A percentile compares a stretch with the other conserved stretches of the same genome.
Evolutionary conservation across 1,140 invertebrate genomes (phyloP).

Genomic region (Cecropterus lyciades): DNA sequence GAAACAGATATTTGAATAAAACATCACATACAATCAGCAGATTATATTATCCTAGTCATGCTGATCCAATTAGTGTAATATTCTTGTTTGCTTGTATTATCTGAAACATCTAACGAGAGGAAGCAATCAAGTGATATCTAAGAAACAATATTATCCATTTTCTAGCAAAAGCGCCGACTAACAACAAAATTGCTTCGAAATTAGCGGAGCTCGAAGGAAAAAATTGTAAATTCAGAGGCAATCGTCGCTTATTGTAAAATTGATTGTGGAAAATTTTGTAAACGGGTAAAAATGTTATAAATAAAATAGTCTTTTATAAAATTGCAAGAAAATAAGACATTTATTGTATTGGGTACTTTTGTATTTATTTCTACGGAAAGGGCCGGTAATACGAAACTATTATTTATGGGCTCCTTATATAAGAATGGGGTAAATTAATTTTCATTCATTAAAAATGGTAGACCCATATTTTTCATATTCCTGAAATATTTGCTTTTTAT

Average conservation of each 20-base stretch:
- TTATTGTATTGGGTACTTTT: no score
- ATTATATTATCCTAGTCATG: neutral
- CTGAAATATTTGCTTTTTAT: no score
- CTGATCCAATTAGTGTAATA: neutral
- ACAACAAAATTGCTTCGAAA: neutral
- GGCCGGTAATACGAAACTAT: no score
- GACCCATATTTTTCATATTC: no score
- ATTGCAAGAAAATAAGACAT: no score
- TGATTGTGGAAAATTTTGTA: neutral
- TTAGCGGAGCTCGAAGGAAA: neutral
- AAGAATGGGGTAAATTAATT: no score
- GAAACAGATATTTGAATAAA: neutral
- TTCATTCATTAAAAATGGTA: no score
- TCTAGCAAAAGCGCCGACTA: neutral
- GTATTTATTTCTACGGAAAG: no score
- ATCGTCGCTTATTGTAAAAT: neutral
- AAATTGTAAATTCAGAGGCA: conserved; percentile 2
- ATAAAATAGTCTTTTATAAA: neutral
- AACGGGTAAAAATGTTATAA: neutral
- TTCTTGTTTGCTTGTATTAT: neutral
- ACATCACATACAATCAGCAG: neutral
- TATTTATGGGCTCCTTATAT: no score
- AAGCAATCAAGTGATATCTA: neutral
- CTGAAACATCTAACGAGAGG: neutral
- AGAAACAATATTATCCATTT: neutral